These are phyloP conservation scores for Laticauda laticaudata DNA, from an alignment of 2,113 vertebrate species.

Conservation along the genomic window DNA sequence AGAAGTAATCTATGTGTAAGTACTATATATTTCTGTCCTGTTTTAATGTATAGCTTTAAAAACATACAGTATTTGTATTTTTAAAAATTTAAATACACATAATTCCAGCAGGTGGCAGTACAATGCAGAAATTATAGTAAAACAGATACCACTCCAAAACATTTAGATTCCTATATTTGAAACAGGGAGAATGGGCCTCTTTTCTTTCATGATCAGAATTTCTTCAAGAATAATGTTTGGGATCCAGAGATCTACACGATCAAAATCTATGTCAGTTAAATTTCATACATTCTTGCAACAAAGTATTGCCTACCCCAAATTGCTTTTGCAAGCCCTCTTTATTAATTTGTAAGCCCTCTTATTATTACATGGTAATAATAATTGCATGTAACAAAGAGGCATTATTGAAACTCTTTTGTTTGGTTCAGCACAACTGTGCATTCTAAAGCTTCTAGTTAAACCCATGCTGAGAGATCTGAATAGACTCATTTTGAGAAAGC, in stretches of 20 bases:
- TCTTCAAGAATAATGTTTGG: background rate
- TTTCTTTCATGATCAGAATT: background rate
- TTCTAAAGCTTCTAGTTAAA: background rate
- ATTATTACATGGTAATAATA: background rate
- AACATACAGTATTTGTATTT: background rate
- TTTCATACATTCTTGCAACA: background rate
- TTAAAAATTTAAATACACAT: background rate
- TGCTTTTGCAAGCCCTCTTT: background rate
- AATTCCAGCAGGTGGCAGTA: constrained; percentile 15
- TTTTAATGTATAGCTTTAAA: background rate
- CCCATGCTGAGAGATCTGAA: background rate
- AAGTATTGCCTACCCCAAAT: background rate
- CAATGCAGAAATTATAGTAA: background rate
- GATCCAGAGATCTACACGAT: background rate
- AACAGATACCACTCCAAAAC: background rate
- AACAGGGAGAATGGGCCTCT: background rate
- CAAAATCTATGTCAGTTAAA: background rate
- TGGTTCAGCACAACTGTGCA: background rate
- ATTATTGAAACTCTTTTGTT: background rate
- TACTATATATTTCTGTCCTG: constrained; percentile 24
- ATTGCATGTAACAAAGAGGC: background rate
- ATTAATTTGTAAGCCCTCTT: too few relatives aligned
- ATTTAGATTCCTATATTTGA: background rate
- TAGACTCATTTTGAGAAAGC: background rate
- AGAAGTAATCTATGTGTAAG: constrained; percentile 95